A percentile compares a stretch with the other conserved stretches of the same genome.
Conservation (phyloP, 2,113 vertebrate genomes). For the Alligator mississippiensis region DNA sequence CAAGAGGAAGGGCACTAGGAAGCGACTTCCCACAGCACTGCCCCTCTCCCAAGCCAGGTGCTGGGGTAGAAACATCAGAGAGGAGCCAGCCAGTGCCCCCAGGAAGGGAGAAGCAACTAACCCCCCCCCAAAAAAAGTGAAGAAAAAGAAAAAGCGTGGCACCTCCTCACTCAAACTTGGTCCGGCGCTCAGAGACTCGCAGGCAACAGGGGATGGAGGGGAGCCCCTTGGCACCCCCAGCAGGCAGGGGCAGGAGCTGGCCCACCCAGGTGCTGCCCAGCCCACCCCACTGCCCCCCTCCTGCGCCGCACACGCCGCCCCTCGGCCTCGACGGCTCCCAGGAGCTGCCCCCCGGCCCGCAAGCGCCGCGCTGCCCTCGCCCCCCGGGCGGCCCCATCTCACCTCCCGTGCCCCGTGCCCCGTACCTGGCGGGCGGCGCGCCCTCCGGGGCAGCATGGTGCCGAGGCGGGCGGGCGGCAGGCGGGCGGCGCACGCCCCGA, state of each 20-base stretch:
- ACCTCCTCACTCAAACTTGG: background rate
- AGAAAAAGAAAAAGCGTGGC: background rate
- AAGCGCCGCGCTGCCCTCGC: too few species aligned
- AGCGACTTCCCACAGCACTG: too few species aligned
- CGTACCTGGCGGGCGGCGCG: slow-evolving; percentile 71
- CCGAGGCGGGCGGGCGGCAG: slow-evolving; percentile 44
- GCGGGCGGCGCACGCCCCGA: slow-evolving; percentile 32
- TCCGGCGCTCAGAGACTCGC: too few species aligned
- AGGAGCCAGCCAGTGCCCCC: background rate
- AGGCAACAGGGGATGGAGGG: too few species aligned
- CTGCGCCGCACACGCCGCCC: background rate
- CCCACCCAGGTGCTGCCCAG: too few species aligned
- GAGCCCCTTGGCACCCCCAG: background rate
- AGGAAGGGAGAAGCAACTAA: background rate
- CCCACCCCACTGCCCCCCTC: background rate
- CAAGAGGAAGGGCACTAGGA: too few species aligned
- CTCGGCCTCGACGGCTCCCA: background rate
- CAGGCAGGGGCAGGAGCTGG: background rate
- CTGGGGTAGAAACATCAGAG: too few species aligned
- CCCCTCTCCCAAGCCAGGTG: too few species aligned
- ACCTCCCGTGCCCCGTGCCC: background rate
- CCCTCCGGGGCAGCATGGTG: slow-evolving; percentile 76
- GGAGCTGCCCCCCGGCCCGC: background rate
- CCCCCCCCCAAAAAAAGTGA: background rate
- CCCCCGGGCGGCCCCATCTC: background rate